Evolutionary conservation across 2,113 vertebrate species (phyloP), one percentile per base, ranked within the genome.

Genomic region (Sakesphorus luctuosus): DNA sequence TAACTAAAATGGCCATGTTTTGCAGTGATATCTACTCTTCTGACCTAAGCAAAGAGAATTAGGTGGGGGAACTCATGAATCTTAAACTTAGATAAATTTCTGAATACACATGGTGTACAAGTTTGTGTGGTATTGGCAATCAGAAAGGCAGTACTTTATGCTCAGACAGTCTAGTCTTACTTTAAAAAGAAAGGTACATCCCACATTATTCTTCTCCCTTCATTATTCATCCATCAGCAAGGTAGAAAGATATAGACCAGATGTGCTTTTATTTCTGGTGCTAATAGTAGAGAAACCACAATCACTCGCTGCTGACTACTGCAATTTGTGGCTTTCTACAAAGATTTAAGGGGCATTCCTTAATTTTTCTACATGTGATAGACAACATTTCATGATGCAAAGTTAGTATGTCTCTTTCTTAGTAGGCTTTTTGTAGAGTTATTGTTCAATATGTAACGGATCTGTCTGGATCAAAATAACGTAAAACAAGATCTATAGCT

Each of bases 121-220:
- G 3, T 3, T 12, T 38, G 13, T 38, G 18, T 3, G 1, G 9
- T 81, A 58, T 7, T 44, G 28, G 33, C 3, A 4, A 25, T 53
- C 13, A 77, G 7, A 49, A 77, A 44, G 11, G 24, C 31, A 38
- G 7, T 67, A 21, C 7, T 58, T 91, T 11, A 35, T 11, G 44
- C 10, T 7, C 9, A 47, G 7, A 8, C 24, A 53, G 13, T 62
- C 11, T 35, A 50, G 18, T 46, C 24, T 59, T 26, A 15, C 18
- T 53, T 80, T 12, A 47, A 20, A 17, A 10, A 69, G 52, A 40
- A 52, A 76, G 56, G 4, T 26, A 25, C 47, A 44, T 35, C 14
- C 14, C 12, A 4, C 38, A 24, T 52, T 76, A 2, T 46, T 56
- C 2, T 81, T 71, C 3, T 55, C 3, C 11, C 52, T 77, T 65